A percentile compares a stretch with the other conserved stretches of the same genome.
Evolutionary conservation across 2,797 vertebrate species (phyloP).

Genomic region (Micrastur ruficollis): DNA sequence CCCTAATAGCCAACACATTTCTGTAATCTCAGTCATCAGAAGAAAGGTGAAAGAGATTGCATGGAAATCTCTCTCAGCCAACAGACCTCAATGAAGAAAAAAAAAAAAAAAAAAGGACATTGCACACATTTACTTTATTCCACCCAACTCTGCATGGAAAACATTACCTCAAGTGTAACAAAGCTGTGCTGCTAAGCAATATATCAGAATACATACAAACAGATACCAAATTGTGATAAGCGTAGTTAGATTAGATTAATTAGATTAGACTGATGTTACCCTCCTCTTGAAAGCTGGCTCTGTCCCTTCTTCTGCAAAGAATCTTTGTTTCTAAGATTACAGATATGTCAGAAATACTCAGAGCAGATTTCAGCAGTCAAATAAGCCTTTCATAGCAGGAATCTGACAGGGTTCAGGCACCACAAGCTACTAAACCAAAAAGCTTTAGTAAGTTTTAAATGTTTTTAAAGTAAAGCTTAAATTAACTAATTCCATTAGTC

Average conservation of each 20-base stretch:
- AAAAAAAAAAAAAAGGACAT: not conserved
- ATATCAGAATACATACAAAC: not conserved
- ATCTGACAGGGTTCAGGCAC: not conserved
- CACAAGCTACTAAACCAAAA: not conserved
- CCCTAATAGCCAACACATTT: not conserved
- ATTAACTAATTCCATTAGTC: not conserved
- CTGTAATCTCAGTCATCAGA: not conserved
- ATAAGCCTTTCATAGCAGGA: not conserved
- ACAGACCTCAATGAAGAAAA: not conserved
- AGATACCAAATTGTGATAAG: not conserved
- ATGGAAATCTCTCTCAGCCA: not conserved
- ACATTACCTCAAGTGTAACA: not conserved
- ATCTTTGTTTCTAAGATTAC: not conserved
- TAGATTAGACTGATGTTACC: not conserved
- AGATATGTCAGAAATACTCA: not conserved
- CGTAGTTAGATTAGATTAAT: not conserved
- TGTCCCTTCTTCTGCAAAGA: not conserved
- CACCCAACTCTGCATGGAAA: not conserved
- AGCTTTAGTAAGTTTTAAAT: not conserved
- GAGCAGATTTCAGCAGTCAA: not conserved
- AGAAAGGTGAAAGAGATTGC: not conserved
- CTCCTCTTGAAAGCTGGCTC: not conserved
- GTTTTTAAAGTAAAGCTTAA: not conserved
- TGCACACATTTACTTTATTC: not conserved
- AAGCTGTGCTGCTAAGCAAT: not conserved